These are phyloP conservation scores for Melitaea cinxia DNA, from an alignment of 1,140 invertebrate species.

Conservation along the genomic window DNA sequence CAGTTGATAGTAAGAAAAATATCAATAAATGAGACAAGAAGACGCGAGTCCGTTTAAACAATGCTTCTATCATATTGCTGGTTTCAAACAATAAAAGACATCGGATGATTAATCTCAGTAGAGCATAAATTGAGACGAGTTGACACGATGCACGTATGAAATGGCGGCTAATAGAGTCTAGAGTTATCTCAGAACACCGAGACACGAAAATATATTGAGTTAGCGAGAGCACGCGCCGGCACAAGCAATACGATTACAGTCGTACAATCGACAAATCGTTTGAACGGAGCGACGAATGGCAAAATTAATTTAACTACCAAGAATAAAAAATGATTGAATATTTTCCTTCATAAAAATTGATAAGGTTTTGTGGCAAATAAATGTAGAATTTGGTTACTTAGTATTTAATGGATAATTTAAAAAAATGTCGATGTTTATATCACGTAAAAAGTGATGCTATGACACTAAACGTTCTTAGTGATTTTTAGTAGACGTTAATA, in stretches of 20 bases:
- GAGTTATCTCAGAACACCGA: slow-evolving; percentile 21
- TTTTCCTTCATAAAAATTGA: too few relatives aligned
- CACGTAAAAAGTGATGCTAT: neutral
- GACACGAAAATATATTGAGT: slow-evolving; percentile 17
- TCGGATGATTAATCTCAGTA: slow-evolving; percentile 15
- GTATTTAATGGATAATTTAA: too few relatives aligned
- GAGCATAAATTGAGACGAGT: slow-evolving; percentile 11
- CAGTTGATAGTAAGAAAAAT: neutral
- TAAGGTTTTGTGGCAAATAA: too few relatives aligned
- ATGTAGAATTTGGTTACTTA: too few relatives aligned
- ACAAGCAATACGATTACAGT: slow-evolving; percentile 1
- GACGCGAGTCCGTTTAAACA: neutral
- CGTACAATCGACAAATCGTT: slow-evolving; percentile 13
- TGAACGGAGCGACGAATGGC: neutral
- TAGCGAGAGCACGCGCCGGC: neutral
- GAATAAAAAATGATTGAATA: neutral
- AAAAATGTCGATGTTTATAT: neutral
- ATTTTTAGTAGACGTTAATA: neutral
- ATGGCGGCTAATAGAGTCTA: slow-evolving; percentile 18
- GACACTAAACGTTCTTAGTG: neutral
- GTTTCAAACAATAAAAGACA: slow-evolving; percentile 16
- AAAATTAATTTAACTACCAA: neutral
- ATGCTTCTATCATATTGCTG: neutral
- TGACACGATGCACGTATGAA: slow-evolving; percentile 19
- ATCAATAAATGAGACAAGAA: neutral